These are phyloP conservation scores for Brienomyrus longianalis DNA, from an alignment of 2,113 vertebrate genomes.

Conservation along the genomic window DNA sequence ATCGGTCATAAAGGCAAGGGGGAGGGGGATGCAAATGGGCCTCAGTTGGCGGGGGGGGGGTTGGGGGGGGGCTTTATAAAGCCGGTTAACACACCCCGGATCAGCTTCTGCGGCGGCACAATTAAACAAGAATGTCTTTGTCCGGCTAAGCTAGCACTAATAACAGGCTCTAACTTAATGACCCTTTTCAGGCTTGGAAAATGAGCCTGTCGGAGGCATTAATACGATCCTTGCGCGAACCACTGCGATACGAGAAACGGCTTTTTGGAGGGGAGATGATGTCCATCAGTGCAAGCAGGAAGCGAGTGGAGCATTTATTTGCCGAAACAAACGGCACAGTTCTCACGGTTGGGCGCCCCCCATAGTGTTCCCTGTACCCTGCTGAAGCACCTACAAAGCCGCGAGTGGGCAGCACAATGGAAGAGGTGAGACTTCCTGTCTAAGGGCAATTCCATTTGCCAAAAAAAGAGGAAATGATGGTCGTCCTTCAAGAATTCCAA, in stretches of 20 bases:
- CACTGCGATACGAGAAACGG: background rate
- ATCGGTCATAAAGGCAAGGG: background rate
- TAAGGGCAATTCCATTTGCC: background rate
- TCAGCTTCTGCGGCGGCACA: background rate
- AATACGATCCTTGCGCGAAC: no score
- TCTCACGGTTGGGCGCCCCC: background rate
- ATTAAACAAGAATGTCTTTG: slow-evolving; percentile 23
- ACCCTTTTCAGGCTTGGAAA: background rate
- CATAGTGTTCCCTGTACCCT: background rate
- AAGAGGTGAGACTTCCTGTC: background rate
- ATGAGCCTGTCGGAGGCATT: background rate
- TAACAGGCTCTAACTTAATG: slow-evolving; percentile 12
- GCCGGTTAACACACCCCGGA: slow-evolving; percentile 7
- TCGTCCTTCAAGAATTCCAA: background rate
- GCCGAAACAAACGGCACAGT: background rate
- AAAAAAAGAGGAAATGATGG: background rate
- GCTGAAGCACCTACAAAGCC: background rate
- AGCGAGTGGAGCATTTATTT: background rate
- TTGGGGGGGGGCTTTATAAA: background rate
- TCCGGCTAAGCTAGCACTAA: slow-evolving; percentile 18
- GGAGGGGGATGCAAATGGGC: background rate
- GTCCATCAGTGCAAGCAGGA: background rate
- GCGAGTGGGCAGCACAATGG: background rate
- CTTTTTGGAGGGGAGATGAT: background rate
- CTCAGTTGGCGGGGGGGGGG: background rate